Percentiles rank a stretch among this genome's conserved stretches.
Conservation (phyloP, 2,888 invertebrate genomes). For the Hecatera dysodea region DNA sequence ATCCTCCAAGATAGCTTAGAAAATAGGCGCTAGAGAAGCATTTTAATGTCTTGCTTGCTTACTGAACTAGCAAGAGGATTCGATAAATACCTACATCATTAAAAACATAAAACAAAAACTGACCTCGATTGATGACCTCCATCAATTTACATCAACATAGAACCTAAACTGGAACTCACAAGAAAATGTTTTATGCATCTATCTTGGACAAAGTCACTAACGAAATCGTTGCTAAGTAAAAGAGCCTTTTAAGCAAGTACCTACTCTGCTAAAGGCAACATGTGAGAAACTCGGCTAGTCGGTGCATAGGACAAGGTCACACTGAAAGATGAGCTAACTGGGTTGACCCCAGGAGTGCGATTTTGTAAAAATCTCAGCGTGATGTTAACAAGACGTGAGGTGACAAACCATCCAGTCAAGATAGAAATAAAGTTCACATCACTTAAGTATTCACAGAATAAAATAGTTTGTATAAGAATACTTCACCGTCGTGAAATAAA, state of each 20-base stretch:
- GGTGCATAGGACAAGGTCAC: constrained; percentile 20
- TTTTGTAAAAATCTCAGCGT: too few species aligned
- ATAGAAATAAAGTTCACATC: too few species aligned
- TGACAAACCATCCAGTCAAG: too few species aligned
- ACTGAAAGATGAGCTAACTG: constrained; percentile 23
- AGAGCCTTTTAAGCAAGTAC: constrained; percentile 59
- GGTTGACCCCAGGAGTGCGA: not conserved
- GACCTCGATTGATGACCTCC: constrained; percentile 2
- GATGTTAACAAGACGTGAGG: too few species aligned
- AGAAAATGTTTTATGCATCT: constrained; percentile 53
- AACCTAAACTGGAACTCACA: not conserved
- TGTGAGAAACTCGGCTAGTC: constrained; percentile 45
- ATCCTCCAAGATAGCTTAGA: too few species aligned
- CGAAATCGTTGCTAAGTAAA: constrained; percentile 63
- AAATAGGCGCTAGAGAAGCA: too few species aligned
- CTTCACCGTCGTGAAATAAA: too few species aligned
- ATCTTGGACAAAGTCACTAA: constrained; percentile 53
- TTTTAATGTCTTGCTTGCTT: too few species aligned
- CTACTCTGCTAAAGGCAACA: constrained; percentile 47
- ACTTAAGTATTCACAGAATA: too few species aligned
- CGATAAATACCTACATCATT: not conserved
- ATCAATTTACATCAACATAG: constrained; percentile 13
- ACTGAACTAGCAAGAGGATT: too few species aligned
- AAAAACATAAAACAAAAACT: not conserved
- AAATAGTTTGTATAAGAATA: too few species aligned